Evolutionary conservation across 2,113 vertebrate genomes (phyloP), one percentile per base, ranked within the genome.

Genomic region (Clarias magur): DNA sequence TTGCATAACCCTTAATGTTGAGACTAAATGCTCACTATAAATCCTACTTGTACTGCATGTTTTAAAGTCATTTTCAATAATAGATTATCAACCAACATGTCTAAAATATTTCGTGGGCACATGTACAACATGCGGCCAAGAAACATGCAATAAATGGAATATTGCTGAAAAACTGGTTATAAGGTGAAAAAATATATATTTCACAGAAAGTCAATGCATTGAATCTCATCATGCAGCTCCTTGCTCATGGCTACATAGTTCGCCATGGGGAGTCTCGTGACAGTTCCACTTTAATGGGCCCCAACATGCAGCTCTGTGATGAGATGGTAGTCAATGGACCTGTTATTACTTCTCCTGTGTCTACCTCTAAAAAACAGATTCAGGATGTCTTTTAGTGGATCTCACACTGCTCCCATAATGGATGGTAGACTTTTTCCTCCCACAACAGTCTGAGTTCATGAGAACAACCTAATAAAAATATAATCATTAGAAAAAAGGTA

Each of bases 301-400:
- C 78, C 85, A 65, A 80, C 85, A 86, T 80, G 63, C 85, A 86
- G 84, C 84, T 67, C 42, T 56, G n/a, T 57, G 57, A 25, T 68
- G 62, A 80, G 30, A 54, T 9, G 6, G 62, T 86, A 76, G 23
- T 86, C 85, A 86, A 68, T 86, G 75, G 65, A 68, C 75, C 85
- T 57, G 2, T 80, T 57, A 86, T 27, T 80, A 67, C 34, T 27
- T 65, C 42, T 85, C 59, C 27, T 80, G 25, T 80, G 38, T 68
- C 23, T 80, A 48, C n/a, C 73, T 65, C 59, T 62, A 30, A 78
- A 59, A 78, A 80, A 34, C 75, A 85, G 42, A 12, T 76, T 65
- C 15, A 48, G 23, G 4, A 34, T 54, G 78, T 2, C 73, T 23
- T 79, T 85, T 62, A 70, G 85, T 9, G 34, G 76, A 68, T 54